Base-by-base conservation (phyloP, 2,113 vertebrate species). In the Copsychus sechellarum region DNA sequence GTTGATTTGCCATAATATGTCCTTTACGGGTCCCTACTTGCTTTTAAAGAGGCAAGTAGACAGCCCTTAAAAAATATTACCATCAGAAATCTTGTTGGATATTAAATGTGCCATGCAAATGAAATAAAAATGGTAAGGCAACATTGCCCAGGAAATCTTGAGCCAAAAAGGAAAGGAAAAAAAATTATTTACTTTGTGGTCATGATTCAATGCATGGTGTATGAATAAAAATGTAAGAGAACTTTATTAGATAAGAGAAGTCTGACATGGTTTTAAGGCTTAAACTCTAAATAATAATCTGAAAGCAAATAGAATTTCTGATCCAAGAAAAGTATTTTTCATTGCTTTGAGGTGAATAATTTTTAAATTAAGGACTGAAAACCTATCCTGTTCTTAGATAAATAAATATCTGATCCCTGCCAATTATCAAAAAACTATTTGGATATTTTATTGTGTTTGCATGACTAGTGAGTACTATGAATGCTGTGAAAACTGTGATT, bases 261-360 rank as follows among this genome's bases (percentile, higher is more conserved):
- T 84, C 57, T 64, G 83, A 87, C 74, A 72, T 62, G 64, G 54
- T 53, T 94, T 89, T 84, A 77, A 94, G 70, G 79, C 67, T 94
- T 88, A 94, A 53, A 70, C 38, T 95, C 92, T 95, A 93, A 96
- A 95, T 83, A 91, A 83, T 69, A 89, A 94, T 94, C 81, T 92
- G 72, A 82, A 85, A 88, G 82, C 82, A 97, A 96, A 96, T 33
- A 94, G 70, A 95, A 66, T 83, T 93, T 76, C 79, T 88, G 79
- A 97, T 97, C 95, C 95, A 97, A 97, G 81, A 61, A 74, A 92
- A 91, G 34, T 57, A 47, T 73, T 94, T 93, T 74, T 96, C 90
- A 90, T 77, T 86, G 73, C 67, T 96, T 95, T 97, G 90, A 91
- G 67, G 31, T 62, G 94, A 95, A 80, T 78, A 36, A 78, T 97